Base-by-base conservation (phyloP, 2,888 invertebrate genomes). In the Ceriagrion tenellum region DNA sequence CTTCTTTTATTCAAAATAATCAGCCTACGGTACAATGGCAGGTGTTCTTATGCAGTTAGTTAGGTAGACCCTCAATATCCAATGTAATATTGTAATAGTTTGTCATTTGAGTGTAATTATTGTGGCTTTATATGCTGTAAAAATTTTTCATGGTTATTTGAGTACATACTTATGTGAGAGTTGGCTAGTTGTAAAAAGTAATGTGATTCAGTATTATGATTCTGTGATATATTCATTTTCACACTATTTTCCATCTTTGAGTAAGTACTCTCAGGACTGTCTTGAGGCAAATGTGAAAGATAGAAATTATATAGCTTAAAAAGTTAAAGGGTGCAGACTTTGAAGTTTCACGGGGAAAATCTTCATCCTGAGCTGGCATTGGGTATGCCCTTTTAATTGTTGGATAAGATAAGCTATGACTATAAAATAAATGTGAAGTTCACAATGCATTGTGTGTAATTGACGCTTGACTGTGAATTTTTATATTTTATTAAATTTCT, bases 141-240 rank as follows among this genome's bases (percentile, higher is more conserved):
- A 81, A 16, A 13, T n/a, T 35, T 81, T 18, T 0, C 2, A 4
- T 8, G 26, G 26, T n/a, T 81, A 35, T 81, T 30, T 30, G 81
- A 3, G 12, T 81, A 35, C 35, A 35, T 18, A 30, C 18, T 35
- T 12, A 81, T n/a, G 6, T n/a, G 47, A 47, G 69, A 26, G 23
- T 8, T 69, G n/a, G 69, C n/a, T 35, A 81, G 26, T 35, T 81
- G 12, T 81, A 69, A 10, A 35, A 35, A 16, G 35, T 26, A 81
- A 81, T 81, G 81, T 81, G 81, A 81, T 81, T 81, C 81, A 81
- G 81, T 81, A 81, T 35, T 81, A 81, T 81, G 81, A 35, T 81
- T 81, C 81, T 81, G 81, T 81, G 81, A 81, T 81, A 30, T 35
- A 81, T 35, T 81, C 35, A 35, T 16, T 81, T 30, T 35, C n/a